Conservation (phyloP, 1,140 invertebrate species). For the Magallana angulata region DNA sequence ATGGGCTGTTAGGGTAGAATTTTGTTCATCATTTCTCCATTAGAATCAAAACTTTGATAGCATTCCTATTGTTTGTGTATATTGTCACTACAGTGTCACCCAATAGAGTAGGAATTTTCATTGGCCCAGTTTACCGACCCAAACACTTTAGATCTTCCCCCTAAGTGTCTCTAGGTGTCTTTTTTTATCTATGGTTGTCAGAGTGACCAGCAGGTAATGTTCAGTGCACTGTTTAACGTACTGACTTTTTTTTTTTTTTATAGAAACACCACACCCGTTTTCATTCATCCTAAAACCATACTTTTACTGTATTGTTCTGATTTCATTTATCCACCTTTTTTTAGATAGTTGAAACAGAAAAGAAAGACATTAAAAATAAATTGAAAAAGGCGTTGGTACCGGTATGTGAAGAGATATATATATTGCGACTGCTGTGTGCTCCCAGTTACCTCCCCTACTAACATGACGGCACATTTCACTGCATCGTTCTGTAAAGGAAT, state of each 20-base stretch:
- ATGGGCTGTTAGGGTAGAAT: slow-evolving; percentile 13
- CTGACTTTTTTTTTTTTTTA: background rate
- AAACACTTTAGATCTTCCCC: background rate
- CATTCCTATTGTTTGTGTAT: background rate
- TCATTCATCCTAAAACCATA: background rate
- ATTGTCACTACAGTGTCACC: background rate
- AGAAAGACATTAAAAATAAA: slow-evolving; percentile 18
- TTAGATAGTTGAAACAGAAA: slow-evolving; percentile 34
- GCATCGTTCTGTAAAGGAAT: background rate
- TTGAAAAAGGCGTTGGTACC: slow-evolving; percentile 16
- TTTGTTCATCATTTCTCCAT: background rate
- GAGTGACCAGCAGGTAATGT: background rate
- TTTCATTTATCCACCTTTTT: slow-evolving; percentile 18
- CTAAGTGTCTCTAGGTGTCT: background rate
- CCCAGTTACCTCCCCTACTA: background rate
- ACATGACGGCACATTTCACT: background rate
- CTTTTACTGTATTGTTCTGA: background rate
- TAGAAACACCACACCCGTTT: background rate
- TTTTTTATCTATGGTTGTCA: too few species aligned
- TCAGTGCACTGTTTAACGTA: background rate
- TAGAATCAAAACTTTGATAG: background rate
- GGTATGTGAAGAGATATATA: background rate
- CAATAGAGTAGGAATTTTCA: background rate
- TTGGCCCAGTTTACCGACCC: background rate
- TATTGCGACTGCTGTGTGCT: background rate